Conservation (phyloP, 2,797 vertebrate species). For the Crocodylus rhombifer region DNA sequence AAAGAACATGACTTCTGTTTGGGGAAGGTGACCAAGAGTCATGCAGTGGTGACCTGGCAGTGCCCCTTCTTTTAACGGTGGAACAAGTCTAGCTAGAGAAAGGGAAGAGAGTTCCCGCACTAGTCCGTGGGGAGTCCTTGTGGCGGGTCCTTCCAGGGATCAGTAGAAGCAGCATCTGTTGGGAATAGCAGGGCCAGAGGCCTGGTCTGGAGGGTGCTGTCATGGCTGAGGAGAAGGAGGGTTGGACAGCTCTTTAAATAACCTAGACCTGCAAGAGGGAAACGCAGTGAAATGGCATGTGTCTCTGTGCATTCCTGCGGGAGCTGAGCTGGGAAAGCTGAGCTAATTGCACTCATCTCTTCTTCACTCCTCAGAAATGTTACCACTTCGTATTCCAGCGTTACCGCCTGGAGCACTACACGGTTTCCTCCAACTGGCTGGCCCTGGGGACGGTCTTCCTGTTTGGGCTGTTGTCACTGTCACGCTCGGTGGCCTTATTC, state of each 20-base stretch:
- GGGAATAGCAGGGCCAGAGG: neutral
- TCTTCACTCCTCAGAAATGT: slow-evolving; percentile 89
- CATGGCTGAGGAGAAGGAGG: neutral
- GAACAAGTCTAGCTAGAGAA: neutral
- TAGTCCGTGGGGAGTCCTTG: neutral
- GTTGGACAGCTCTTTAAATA: neutral
- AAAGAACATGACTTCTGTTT: neutral
- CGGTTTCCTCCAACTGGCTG: slow-evolving; percentile 95
- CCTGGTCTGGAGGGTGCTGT: neutral
- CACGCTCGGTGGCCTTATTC: slow-evolving; percentile 95
- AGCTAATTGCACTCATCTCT: neutral
- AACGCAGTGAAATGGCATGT: fast-evolving
- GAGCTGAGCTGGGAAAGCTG: neutral
- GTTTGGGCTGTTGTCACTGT: slow-evolving; percentile 91
- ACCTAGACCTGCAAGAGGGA: neutral
- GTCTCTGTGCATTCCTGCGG: neutral
- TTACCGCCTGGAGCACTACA: slow-evolving; percentile 96
- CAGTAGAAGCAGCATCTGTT: neutral
- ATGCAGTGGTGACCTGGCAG: neutral
- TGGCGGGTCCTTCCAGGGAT: neutral
- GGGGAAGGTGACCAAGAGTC: neutral
- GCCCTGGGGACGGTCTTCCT: slow-evolving; percentile 89
- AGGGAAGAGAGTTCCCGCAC: neutral
- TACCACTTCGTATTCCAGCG: slow-evolving; percentile 98
- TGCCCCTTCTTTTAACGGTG: neutral